Conservation (phyloP, 2,113 vertebrate genomes). For the Spheniscus mendiculus region DNA sequence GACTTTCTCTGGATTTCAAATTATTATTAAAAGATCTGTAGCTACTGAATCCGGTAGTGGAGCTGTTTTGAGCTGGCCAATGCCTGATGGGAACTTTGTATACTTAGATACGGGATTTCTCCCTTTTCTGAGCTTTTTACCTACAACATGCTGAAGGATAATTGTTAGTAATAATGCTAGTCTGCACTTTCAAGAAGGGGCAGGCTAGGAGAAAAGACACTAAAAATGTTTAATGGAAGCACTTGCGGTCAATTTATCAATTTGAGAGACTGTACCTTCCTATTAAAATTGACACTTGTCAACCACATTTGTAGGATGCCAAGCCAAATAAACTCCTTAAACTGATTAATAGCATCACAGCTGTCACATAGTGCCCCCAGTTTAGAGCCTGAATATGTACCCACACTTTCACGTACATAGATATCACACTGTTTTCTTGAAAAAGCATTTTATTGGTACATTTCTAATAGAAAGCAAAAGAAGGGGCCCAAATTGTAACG, state of each 20-base stretch:
- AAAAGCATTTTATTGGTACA: background rate
- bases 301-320: background rate
- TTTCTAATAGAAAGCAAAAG: background rate
- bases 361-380: background rate
- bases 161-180: background rate
- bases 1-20: background rate
- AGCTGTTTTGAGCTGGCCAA: background rate
- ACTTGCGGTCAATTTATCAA: background rate
- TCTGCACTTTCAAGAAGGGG: background rate
- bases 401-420: background rate
- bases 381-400: background rate
- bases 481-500: background rate
- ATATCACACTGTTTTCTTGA: background rate
- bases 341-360: background rate
- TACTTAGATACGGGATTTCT: background rate
- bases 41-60: background rate
- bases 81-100: background rate
- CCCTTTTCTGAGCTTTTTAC: background rate
- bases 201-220: background rate
- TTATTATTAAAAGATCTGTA: background rate
- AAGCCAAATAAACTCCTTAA: conserved; percentile 8
- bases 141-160: background rate
- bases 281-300: background rate
- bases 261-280: conserved; percentile 10
- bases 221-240: conserved; percentile 20